A percentile compares a stretch with the other conserved stretches of the same genome.
These are phyloP conservation scores for Drosophila ambigua DNA, from an alignment of 1,140 invertebrate genomes.

Conservation along the genomic window DNA sequence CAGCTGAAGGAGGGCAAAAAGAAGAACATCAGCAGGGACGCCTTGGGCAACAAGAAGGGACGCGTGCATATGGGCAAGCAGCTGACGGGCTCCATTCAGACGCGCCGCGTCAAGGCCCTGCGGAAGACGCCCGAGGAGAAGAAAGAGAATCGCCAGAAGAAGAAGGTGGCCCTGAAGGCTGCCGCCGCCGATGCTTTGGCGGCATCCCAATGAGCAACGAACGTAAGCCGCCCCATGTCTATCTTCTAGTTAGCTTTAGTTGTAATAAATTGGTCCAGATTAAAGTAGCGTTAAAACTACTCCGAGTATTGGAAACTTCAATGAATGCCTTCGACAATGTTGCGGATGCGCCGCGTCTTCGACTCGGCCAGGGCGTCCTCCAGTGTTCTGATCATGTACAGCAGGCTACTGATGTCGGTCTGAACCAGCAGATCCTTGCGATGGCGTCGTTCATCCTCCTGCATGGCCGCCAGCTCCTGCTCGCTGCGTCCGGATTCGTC, in stretches of 20 bases:
- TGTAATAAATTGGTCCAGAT: conserved; percentile 78
- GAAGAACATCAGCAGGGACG: conserved; percentile 95
- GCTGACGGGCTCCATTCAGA: conserved; percentile 93
- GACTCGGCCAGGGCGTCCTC: conserved; percentile 77
- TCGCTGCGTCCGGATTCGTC: conserved; percentile 51
- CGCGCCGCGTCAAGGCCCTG: conserved; percentile 97
- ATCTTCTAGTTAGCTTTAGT: conserved; percentile 59
- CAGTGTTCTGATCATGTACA: conserved; percentile 73
- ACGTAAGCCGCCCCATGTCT: conserved; percentile 2
- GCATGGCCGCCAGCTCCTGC: conserved; percentile 51
- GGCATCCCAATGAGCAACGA: conserved; percentile 37
- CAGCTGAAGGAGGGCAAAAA: conserved; percentile 92
- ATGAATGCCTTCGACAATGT: conserved; percentile 76
- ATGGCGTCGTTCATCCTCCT: conserved; percentile 71
- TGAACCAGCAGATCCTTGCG: conserved; percentile 77
- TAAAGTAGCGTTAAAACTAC: conserved; percentile 57
- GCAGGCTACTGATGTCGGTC: conserved; percentile 70
- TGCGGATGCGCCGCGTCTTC: conserved; percentile 72
- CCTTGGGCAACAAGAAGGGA: conserved; percentile 94
- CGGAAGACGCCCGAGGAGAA: conserved; percentile 90
- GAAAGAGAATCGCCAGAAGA: conserved; percentile 86
- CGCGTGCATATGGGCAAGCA: conserved; percentile 97
- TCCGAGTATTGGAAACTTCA: conserved; percentile 48
- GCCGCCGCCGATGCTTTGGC: conserved; percentile 62
- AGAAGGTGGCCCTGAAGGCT: conserved; percentile 82